These are phyloP conservation scores for Papilio protenor DNA, from an alignment of 2,888 invertebrate species.

Conservation along the genomic window DNA sequence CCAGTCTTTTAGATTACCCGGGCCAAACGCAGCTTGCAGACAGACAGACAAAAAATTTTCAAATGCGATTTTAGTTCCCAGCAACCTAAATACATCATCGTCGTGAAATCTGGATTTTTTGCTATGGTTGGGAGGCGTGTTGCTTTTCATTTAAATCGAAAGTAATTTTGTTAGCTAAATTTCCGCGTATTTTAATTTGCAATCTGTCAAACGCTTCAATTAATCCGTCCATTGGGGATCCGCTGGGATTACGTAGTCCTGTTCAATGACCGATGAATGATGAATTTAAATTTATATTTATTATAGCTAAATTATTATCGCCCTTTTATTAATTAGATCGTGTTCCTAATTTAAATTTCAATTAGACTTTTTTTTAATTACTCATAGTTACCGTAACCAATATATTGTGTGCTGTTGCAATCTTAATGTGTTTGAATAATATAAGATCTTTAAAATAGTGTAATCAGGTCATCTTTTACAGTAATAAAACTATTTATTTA, in stretches of 20 bases:
- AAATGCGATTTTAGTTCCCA: no score
- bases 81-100: no score
- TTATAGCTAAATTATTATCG: background rate
- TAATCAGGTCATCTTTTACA: no score
- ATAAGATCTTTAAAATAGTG: background rate
- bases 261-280: constrained; percentile 16
- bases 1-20: no score
- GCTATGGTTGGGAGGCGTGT: background rate
- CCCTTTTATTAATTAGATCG: background rate
- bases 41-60: no score
- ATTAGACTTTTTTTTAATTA: background rate
- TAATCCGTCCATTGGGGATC: constrained; percentile 8
- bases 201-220: constrained; percentile 7
- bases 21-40: no score
- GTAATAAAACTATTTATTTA: background rate
- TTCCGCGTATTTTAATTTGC: constrained; percentile 9
- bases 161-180: background rate
- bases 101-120: background rate
- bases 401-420: background rate
- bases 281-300: background rate
- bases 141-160: background rate
- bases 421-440: no score
- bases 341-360: background rate
- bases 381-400: background rate
- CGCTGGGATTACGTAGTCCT: background rate